These are phyloP conservation scores for Diadumene lineata DNA, from an alignment of 92 coral and sea anemone species.

Conservation along the genomic window DNA sequence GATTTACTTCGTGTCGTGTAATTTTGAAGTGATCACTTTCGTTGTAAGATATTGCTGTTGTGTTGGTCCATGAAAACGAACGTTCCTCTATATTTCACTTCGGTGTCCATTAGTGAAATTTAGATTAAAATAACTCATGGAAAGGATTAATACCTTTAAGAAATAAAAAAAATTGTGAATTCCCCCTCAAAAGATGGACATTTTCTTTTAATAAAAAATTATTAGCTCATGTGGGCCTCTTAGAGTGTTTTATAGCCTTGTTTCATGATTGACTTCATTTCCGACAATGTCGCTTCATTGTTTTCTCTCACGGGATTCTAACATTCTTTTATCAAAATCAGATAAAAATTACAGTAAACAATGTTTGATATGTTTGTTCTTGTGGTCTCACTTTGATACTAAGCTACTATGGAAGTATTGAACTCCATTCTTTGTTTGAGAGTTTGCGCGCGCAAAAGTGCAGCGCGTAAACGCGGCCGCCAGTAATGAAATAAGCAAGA, in stretches of 20 bases:
- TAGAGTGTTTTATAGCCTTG: background rate
- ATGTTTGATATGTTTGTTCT: background rate
- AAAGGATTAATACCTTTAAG: background rate
- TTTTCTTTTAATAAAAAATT: too few species aligned
- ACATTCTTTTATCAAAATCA: background rate
- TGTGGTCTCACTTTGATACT: background rate
- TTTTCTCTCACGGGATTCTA: background rate
- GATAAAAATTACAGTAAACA: background rate
- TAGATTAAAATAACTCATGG: background rate
- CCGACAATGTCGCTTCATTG: slow-evolving; percentile 12
- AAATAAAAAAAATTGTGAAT: background rate
- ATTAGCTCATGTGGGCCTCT: background rate
- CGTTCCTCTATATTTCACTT: too few species aligned
- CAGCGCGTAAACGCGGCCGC: too few species aligned
- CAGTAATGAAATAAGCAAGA: too few species aligned
- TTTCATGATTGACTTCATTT: background rate
- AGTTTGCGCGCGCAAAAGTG: too few species aligned
- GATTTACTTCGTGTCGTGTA: background rate
- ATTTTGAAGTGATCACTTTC: slow-evolving; percentile 10
- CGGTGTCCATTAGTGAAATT: too few species aligned
- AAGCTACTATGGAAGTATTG: too few species aligned
- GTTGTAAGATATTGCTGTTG: background rate
- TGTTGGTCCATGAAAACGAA: too few species aligned
- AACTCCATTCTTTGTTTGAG: background rate
- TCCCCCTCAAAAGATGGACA: background rate